These are phyloP conservation scores for Galeopterus variegatus DNA, from an alignment of 2,113 vertebrate species.

Conservation along the genomic window DNA sequence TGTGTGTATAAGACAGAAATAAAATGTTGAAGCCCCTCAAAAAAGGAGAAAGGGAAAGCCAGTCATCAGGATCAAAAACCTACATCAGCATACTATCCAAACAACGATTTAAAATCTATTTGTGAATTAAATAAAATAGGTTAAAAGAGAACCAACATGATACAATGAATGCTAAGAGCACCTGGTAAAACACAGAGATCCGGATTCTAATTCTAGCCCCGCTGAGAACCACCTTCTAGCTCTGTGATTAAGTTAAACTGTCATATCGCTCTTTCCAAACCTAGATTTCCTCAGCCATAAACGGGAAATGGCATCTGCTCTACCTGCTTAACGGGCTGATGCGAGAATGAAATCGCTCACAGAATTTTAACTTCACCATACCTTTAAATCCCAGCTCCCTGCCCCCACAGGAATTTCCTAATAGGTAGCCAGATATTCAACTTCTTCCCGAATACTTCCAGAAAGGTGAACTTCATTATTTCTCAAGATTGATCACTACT, in stretches of 20 bases:
- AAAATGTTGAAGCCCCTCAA: background rate
- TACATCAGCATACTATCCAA: background rate
- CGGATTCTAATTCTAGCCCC: background rate
- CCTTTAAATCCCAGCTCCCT: background rate
- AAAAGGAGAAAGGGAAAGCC: background rate
- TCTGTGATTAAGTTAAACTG: too few relatives aligned
- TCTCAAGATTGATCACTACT: slow-evolving; percentile 23
- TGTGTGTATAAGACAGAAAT: background rate
- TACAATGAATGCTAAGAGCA: background rate
- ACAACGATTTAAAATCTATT: background rate
- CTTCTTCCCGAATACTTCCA: slow-evolving; percentile 22
- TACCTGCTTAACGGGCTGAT: background rate
- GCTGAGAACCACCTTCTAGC: background rate
- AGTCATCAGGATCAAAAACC: background rate
- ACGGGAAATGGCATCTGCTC: background rate
- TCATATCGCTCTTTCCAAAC: background rate
- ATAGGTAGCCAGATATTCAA: background rate
- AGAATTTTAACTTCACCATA: background rate
- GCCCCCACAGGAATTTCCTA: background rate
- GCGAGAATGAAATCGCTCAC: background rate
- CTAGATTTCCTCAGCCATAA: background rate
- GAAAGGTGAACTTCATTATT: slow-evolving; percentile 31
- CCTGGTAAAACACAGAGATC: background rate
- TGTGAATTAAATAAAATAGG: slow-evolving; percentile 2
- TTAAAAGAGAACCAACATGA: background rate